Base-by-base conservation (phyloP, 2,113 vertebrate species). In the Martes martes region DNA sequence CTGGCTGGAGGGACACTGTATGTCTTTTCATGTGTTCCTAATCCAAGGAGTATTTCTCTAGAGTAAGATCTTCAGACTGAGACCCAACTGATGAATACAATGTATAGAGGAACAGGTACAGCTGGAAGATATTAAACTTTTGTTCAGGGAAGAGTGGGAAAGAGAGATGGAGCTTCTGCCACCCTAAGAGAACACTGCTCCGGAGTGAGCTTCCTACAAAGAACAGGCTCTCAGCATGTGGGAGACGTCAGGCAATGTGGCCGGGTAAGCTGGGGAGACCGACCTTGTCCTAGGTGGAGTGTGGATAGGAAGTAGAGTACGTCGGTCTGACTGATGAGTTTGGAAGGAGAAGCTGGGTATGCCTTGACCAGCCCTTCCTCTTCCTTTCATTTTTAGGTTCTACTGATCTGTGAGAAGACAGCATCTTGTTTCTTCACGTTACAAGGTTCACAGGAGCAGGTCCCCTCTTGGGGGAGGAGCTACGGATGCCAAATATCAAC, bases 21-120 rank as follows among this genome's bases (percentile, higher is more conserved):
- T 59, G 21, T 71, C 57, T 94, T 97, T 57, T 82, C 83, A 23
- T 23, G n/a, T 63, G 59, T 90, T 96, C 57, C 26, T 45, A 50
- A 83, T 82, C 24, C 57, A 81, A 33, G 89, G 84, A 76, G 16
- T 50, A 50, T 85, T 85, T 97, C 83, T 89, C n/a, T 69, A 79
- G 84, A 86, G 42, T 31, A n/a, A 81, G 73, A 88, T 61, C 87
- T 86, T 94, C 65, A 91, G 69, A 84, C 28, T 24, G 87, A 94
- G 61, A 73, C 47, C 33, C 65, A 85, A 59, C 19, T 28, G 69
- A 67, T 80, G n/a, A n/a, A 80, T 71, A 97, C 26, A 4, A 19
- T 63, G n/a, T 31, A 33, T 13, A 79, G 45, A 52, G 71, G 63
- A 96, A 23, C 9, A 81, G 21, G 31, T 36, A 15, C 31, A 83